Evolutionary conservation across 2,888 invertebrate species (phyloP).

Genomic region (Heteromurus nitidus): DNA sequence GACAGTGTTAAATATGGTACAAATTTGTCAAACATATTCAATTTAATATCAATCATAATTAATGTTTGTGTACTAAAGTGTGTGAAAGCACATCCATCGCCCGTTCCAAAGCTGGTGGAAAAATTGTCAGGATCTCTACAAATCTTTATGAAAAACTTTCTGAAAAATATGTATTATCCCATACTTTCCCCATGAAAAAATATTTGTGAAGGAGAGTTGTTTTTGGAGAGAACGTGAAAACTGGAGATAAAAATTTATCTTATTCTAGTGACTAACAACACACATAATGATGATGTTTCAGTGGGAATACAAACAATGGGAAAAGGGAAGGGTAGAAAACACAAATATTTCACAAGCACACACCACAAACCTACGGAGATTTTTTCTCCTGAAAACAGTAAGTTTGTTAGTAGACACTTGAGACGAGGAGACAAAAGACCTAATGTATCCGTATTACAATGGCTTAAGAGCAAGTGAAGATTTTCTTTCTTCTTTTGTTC

Average conservation of each 20-base stretch:
- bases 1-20: too few relatives aligned
- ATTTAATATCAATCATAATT: too few relatives aligned
- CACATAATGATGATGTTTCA: background rate
- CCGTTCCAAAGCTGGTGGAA: too few relatives aligned
- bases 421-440: constrained; percentile 36
- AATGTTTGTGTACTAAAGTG: too few relatives aligned
- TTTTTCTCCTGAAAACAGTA: background rate
- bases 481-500: constrained; percentile 39
- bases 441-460: constrained; percentile 33
- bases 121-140: too few relatives aligned
- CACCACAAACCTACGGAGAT: background rate
- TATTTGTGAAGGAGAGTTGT: too few relatives aligned
- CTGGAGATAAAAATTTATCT: background rate
- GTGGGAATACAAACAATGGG: background rate
- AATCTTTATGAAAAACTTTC: too few relatives aligned
- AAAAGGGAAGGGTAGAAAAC: background rate
- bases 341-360: background rate
- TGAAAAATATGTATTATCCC: too few relatives aligned
- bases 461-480: constrained; percentile 24
- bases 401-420: constrained; percentile 41
- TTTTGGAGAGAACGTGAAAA: background rate
- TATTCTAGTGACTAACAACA: background rate
- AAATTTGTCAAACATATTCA: too few relatives aligned
- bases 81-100: too few relatives aligned
- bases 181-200: too few relatives aligned